Evolutionary conservation across 2,888 invertebrate species (phyloP), one percentile per base, ranked within the genome.

Genomic region (Pomacea canaliculata): DNA sequence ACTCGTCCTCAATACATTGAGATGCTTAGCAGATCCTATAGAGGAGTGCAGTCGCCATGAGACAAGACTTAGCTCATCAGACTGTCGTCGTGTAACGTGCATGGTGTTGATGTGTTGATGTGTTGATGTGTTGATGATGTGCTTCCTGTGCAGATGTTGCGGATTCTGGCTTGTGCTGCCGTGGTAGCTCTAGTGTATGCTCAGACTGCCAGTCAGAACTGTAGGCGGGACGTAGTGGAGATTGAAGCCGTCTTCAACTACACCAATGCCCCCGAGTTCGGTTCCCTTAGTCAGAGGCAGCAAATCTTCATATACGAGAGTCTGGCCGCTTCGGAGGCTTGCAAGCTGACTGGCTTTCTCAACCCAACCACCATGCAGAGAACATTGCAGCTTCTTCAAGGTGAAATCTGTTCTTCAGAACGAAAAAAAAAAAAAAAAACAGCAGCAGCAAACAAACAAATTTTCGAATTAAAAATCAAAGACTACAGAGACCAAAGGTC

Each of bases 291-390:
- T 18, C 62, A 73, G 27, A 73, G 71, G 70, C 73, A 77, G 69
- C 77, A 77, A 59, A 73, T 77, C 59, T 27, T 77, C 49, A 51
- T 74, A n/a, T 77, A 73, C 37, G 77, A 77, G 56, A 27, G 67
- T 60, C 71, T 77, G 70, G 77, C 77, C 9, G 77, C 77, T 1
- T 62, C 59, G 0, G 77, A 77, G 62, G 71, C 65, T 13, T 77
- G 77, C 71, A 70, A 46, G 19, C 62, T 77, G 60, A 60, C n/a
- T 13, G 59, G 46, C 9, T 77, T 77, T 67, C 73, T 77, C 70
- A 73, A 46, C 18, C 49, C 73, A 1, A 67, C 73, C 59, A 73
- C 77, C 18, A 60, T 62, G 1, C 73, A 73, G 49, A 69, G 77
- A 48, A 60, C 71, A 48, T 70, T 77, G 62, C 69, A 69, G 37